Conservation (phyloP, 2,113 vertebrate genomes). For the Zosterops borbonicus region DNA sequence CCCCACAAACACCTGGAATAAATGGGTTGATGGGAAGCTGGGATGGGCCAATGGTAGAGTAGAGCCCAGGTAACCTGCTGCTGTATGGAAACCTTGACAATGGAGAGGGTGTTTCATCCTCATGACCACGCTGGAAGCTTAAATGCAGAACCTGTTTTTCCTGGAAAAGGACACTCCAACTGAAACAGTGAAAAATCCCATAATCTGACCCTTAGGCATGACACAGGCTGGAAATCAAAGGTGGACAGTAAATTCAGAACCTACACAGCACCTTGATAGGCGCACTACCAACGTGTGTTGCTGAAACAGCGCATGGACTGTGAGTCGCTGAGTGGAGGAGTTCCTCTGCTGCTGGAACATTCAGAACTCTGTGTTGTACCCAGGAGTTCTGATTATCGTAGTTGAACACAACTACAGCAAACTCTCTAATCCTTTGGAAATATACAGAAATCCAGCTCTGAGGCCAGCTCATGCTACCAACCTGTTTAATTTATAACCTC, state of each 20-base stretch:
- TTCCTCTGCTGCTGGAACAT: background rate
- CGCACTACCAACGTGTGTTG: background rate
- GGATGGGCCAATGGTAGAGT: background rate
- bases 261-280: accelerated
- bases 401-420: background rate
- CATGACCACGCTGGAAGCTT: background rate
- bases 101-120: background rate
- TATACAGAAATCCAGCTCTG: background rate
- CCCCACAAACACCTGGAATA: background rate
- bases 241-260: background rate
- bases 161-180: background rate
- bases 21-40: background rate
- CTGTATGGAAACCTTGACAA: background rate
- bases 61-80: background rate
- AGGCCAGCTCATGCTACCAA: background rate
- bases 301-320: background rate
- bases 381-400: background rate
- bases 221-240: background rate
- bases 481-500: conserved; percentile 77
- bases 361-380: background rate
- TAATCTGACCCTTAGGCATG: background rate
- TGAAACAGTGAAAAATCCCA: background rate
- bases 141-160: background rate
- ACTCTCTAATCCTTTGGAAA: background rate
- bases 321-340: background rate